Percentiles rank a stretch among this genome's conserved stretches.
phyloP scores from a whole-genome alignment of 2,888 invertebrate genomes.

The Caenorhabditis becei region DNA sequence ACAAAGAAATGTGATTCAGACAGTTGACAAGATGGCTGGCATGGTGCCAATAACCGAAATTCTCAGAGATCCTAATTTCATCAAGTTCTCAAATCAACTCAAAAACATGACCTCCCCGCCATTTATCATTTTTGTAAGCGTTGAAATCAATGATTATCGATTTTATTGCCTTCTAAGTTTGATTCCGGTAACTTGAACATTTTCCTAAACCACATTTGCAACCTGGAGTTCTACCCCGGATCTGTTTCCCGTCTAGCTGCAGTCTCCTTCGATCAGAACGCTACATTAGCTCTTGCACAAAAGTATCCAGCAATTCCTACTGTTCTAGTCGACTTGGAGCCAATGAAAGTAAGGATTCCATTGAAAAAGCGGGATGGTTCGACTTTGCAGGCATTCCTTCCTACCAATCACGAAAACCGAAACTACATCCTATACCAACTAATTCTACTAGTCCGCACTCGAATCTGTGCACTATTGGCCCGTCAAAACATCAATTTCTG shows the following conservation, averaged over 20 bases:
- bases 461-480: slow-evolving; percentile 55
- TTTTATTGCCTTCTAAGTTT: slow-evolving; percentile 50
- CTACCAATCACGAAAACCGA: slow-evolving; percentile 48
- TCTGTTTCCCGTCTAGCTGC: slow-evolving; percentile 35
- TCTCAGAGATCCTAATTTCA: background rate
- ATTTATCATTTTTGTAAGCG: background rate
- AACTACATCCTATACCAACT: slow-evolving; percentile 60
- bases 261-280: slow-evolving; percentile 52
- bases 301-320: slow-evolving; percentile 42
- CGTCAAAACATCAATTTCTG: slow-evolving; percentile 56
- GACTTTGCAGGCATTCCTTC: background rate
- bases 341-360: slow-evolving; percentile 24
- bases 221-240: slow-evolving; percentile 43
- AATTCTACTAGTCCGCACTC: slow-evolving; percentile 53
- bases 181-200: slow-evolving; percentile 57
- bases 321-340: slow-evolving; percentile 41
- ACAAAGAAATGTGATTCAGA: background rate
- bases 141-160: too few relatives aligned
- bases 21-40: background rate
- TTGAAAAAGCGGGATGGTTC: background rate
- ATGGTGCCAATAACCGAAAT: background rate
- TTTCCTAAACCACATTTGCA: slow-evolving; percentile 63
- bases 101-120: background rate
- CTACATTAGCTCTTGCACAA: slow-evolving; percentile 15
- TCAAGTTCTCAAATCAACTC: background rate